Evolutionary conservation across 2,113 vertebrate species (phyloP).

Genomic region (Stegastes partitus): DNA sequence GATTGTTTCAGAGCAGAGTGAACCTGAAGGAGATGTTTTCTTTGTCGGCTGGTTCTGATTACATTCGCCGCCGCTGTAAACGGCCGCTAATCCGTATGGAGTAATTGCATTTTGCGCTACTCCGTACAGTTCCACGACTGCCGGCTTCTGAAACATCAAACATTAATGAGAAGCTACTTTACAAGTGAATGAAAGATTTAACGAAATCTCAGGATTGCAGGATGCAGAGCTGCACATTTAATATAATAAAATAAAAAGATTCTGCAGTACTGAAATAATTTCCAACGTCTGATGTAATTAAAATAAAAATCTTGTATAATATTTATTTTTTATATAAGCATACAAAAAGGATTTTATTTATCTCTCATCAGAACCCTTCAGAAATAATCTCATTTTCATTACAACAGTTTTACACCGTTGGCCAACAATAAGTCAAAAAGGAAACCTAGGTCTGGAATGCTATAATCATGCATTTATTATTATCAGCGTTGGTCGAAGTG

Average conservation of each 20-base stretch:
- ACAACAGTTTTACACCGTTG: neutral
- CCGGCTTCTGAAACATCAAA: conserved; percentile 11
- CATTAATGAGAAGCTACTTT: conserved; percentile 8
- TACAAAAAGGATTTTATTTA: too few relatives aligned
- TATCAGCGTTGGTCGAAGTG: conserved; percentile 10
- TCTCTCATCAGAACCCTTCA: too few relatives aligned
- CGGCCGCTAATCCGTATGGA: conserved; percentile 7
- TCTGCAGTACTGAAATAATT: neutral
- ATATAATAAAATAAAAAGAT: neutral
- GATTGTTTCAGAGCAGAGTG: neutral
- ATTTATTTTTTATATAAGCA: too few relatives aligned
- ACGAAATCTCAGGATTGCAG: neutral
- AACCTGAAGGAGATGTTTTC: neutral
- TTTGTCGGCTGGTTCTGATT: neutral
- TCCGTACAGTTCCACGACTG: conserved; percentile 21
- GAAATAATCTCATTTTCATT: neutral
- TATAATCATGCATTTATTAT: conserved; percentile 7
- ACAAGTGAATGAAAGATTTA: neutral
- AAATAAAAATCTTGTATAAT: neutral
- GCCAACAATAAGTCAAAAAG: neutral
- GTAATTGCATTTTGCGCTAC: conserved; percentile 33
- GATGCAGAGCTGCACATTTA: neutral
- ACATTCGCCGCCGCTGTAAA: conserved; percentile 20
- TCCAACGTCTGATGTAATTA: neutral
- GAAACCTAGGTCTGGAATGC: neutral